Evolutionary conservation across 2,888 invertebrate genomes (phyloP).

Genomic region (Callosobruchus maculatus): DNA sequence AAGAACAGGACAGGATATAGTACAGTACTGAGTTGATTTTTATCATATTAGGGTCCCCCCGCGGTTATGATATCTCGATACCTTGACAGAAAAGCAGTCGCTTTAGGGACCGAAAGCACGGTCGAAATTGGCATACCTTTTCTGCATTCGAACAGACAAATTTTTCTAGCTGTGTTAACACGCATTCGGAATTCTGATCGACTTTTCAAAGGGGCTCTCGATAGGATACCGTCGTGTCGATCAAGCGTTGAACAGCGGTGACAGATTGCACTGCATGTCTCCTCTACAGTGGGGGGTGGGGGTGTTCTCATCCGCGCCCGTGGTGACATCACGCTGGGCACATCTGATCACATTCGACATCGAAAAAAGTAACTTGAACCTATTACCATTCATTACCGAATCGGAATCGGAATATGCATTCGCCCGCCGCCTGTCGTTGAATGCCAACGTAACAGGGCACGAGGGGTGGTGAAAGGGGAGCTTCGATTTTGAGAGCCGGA

Average conservation of each 20-base stretch:
- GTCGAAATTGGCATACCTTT: too few species aligned
- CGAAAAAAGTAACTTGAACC: conserved; percentile 38
- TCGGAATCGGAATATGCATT: conserved; percentile 27
- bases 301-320: conserved; percentile 12
- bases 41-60: too few species aligned
- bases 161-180: too few species aligned
- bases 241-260: background rate
- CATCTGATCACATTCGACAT: conserved; percentile 41
- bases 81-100: too few species aligned
- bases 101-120: too few species aligned
- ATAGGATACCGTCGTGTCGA: background rate
- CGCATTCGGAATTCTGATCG: background rate
- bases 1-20: too few species aligned
- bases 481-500: conserved; percentile 4
- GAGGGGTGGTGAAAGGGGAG: background rate
- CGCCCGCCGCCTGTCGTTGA: background rate
- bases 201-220: background rate
- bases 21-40: too few species aligned
- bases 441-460: background rate
- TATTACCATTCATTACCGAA: conserved; percentile 35
- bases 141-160: too few species aligned
- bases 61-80: too few species aligned
- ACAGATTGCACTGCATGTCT: conserved; percentile 37
- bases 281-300: background rate
- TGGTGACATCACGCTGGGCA: conserved; percentile 34